Base-by-base conservation (phyloP, 2,888 invertebrate genomes). In the Bellardia pandia region DNA sequence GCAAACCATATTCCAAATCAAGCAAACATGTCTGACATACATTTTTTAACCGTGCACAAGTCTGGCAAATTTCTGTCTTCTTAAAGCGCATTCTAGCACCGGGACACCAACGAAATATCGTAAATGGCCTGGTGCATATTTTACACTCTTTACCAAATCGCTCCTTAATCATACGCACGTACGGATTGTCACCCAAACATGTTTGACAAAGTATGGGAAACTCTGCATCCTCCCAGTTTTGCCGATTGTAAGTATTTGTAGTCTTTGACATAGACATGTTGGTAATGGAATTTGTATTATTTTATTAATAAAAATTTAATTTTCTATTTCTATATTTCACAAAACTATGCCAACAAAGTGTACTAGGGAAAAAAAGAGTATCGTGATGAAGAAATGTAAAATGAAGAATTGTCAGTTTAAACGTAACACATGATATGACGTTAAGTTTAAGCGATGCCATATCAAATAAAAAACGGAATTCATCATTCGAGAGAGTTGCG, bases 121-220 rank as follows among this genome's bases (percentile, higher is more conserved):
- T 98, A 92, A 98, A 98, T 0, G 98, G 98, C 23, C 98, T 95
- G 60, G 96, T 95, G 93, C 98, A 98, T 81, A 98, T 98, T 93
- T 98, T 98, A 92, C 98, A 98, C 92, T 98, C 98, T 91, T 97
- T 97, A 0, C 98, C 98, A 94, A 96, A 98, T 86, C 96, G 96
- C 91, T 98, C 98, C 68, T 98, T 98, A 58, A 97, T 98, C 98
- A 98, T 98, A 90, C 98, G 95, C 85, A 98, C 96, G 90, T 98
- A 98, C 0, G 98, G 98, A 94, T 98, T 98, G 92, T 98, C 98
- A 8, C 98, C 98, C 68, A 98, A 94, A 92, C 98, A 98, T 85
- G 98, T 98, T 93, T 98, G 97, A 92, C 98, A 98, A n/a, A 98
- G 94, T 91, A 98, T 97, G 40, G 98, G 98, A 92, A 98, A 98